These are phyloP conservation scores for Pegoplata infirma DNA, from an alignment of 2,888 invertebrate genomes.

Conservation along the genomic window DNA sequence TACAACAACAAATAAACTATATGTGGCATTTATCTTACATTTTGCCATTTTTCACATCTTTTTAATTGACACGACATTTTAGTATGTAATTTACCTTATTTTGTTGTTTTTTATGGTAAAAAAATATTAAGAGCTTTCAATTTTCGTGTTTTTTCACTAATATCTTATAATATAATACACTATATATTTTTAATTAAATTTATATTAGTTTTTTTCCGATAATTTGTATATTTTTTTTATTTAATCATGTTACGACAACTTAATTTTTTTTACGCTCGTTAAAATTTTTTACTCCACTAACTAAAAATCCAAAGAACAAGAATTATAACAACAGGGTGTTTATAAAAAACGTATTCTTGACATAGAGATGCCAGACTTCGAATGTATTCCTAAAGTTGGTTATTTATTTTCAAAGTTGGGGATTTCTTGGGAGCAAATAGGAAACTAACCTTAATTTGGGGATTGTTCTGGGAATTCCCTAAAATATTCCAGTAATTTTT, in stretches of 20 bases:
- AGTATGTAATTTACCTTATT: background rate
- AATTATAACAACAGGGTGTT: background rate
- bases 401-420: too few relatives aligned
- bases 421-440: too few relatives aligned
- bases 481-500: too few relatives aligned
- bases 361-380: too few relatives aligned
- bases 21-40: background rate
- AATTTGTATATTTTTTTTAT: slow-evolving; percentile 14
- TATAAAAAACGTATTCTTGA: too few relatives aligned
- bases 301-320: background rate
- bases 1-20: background rate
- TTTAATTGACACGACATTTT: background rate
- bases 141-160: background rate
- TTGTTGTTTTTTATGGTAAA: slow-evolving; percentile 4
- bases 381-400: too few relatives aligned
- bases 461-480: too few relatives aligned
- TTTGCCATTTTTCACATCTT: background rate
- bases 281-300: slow-evolving; percentile 36
- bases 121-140: background rate
- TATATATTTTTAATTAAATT: slow-evolving; percentile 3
- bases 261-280: slow-evolving; percentile 7
- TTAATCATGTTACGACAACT: slow-evolving; percentile 39
- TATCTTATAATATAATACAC: slow-evolving; percentile 4
- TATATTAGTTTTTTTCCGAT: background rate
- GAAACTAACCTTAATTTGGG: too few relatives aligned